These are phyloP conservation scores for Vanacampus margaritifer DNA, from an alignment of 2,113 vertebrate genomes.

Conservation along the genomic window DNA sequence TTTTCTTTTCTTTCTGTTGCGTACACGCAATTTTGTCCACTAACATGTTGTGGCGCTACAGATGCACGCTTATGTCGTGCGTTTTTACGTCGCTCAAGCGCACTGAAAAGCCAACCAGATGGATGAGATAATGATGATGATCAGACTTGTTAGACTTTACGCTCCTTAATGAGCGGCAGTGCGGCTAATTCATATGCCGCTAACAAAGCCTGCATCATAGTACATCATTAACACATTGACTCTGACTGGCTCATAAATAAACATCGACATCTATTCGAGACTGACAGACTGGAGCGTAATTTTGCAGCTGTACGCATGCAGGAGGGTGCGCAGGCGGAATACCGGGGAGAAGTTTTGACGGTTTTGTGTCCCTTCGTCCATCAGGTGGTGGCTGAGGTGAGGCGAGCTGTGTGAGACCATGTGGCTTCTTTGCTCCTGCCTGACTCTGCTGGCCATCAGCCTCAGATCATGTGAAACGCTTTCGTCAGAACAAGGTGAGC, in stretches of 20 bases:
- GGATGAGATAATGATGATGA: conserved; percentile 66
- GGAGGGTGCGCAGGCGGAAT: conserved; percentile 11
- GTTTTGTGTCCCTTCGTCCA: conserved; percentile 33
- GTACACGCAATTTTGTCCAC: background rate
- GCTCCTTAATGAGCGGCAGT: conserved; percentile 61
- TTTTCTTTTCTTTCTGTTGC: too few relatives aligned
- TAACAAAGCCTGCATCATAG: conserved; percentile 56
- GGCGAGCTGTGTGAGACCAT: conserved; percentile 57
- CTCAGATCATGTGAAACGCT: conserved; percentile 54
- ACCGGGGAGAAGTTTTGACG: conserved; percentile 19
- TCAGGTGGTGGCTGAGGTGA: conserved; percentile 54
- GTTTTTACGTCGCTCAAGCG: conserved; percentile 24
- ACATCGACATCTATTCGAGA: conserved; percentile 55
- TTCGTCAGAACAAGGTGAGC: conserved; percentile 63
- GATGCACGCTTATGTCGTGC: conserved; percentile 3
- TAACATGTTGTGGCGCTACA: background rate
- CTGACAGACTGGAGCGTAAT: conserved; percentile 31
- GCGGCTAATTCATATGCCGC: conserved; percentile 61
- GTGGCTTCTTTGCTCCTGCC: conserved; percentile 62
- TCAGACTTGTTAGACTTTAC: conserved; percentile 62
- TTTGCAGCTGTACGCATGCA: conserved; percentile 39
- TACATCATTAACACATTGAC: conserved; percentile 60
- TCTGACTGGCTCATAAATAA: conserved; percentile 61
- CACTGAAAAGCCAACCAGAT: conserved; percentile 63
- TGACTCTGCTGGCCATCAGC: conserved; percentile 64